These are phyloP conservation scores for Subacronicta megacephala DNA, from an alignment of 2,888 invertebrate genomes.

Conservation along the genomic window DNA sequence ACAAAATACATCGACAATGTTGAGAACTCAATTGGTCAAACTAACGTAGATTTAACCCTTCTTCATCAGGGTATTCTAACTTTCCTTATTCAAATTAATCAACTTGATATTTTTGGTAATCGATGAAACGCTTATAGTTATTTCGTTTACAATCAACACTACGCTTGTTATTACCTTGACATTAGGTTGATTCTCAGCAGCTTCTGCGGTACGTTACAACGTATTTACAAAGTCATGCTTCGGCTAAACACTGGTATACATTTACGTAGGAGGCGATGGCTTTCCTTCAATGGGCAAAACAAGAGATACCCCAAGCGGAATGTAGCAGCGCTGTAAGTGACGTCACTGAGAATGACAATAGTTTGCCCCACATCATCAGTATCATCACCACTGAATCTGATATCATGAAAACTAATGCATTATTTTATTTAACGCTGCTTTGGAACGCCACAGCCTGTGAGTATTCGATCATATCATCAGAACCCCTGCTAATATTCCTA, in stretches of 20 bases:
- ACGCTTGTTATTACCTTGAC: constrained; percentile 40
- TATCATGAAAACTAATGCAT: constrained; percentile 87
- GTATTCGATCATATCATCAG: constrained; percentile 66
- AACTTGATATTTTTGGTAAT: constrained; percentile 16
- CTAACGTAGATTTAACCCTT: constrained; percentile 23
- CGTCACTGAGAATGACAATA: constrained; percentile 74
- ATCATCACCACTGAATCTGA: constrained; percentile 66
- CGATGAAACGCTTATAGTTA: constrained; percentile 45
- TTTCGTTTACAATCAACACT: constrained; percentile 39
- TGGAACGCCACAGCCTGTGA: constrained; percentile 87
- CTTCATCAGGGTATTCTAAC: constrained; percentile 22
- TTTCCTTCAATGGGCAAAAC: constrained; percentile 83
- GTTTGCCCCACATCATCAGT: constrained; percentile 70
- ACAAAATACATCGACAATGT: constrained; percentile 22
- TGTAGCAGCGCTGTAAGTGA: constrained; percentile 87
- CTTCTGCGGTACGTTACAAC: constrained; percentile 46
- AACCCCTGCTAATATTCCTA: constrained; percentile 9
- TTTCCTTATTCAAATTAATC: constrained; percentile 20
- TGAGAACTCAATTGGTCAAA: constrained; percentile 24
- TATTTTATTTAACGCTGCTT: constrained; percentile 86
- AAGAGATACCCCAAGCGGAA: constrained; percentile 82
- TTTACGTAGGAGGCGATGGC: constrained; percentile 87
- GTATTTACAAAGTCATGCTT: constrained; percentile 68
- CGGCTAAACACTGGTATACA: constrained; percentile 76
- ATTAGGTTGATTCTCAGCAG: constrained; percentile 35